Evolutionary conservation across 2,888 invertebrate genomes (phyloP).

Genomic region (Spilarctia lutea): DNA sequence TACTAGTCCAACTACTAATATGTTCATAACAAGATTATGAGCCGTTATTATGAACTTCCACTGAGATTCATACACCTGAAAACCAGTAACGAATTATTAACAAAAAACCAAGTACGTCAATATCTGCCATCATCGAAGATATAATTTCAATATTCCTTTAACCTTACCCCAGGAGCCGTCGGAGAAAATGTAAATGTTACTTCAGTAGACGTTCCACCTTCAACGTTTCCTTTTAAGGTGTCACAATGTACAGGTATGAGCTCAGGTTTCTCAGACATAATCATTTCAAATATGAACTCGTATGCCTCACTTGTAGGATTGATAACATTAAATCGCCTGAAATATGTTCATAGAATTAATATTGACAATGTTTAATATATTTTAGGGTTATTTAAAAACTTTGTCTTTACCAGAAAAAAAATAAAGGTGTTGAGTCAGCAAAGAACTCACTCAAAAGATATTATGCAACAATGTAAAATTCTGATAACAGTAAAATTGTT

Average conservation of each 20-base stretch:
- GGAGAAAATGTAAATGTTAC: constrained; percentile 89
- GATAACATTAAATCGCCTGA: constrained; percentile 87
- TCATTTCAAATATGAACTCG: constrained; percentile 86
- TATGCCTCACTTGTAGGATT: constrained; percentile 89
- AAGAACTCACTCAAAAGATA: too few relatives aligned
- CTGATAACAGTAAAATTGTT: too few relatives aligned
- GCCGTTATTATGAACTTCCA: constrained; percentile 88
- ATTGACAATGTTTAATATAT: not conserved
- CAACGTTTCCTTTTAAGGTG: constrained; percentile 85
- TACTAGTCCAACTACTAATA: constrained; percentile 88
- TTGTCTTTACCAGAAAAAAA: too few relatives aligned
- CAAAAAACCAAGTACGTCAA: too few relatives aligned
- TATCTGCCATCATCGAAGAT: too few relatives aligned
- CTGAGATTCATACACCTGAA: constrained; percentile 87
- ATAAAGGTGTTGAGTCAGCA: too few relatives aligned
- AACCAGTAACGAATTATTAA: too few relatives aligned
- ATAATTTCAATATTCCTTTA: too few relatives aligned
- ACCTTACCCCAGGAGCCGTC: constrained; percentile 83
- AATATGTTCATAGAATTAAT: constrained; percentile 40
- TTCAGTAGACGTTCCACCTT: constrained; percentile 86
- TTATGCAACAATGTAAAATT: too few relatives aligned
- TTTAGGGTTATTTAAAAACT: not conserved
- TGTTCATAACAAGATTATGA: constrained; percentile 83
- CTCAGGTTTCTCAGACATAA: constrained; percentile 75
- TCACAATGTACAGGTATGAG: constrained; percentile 87